phyloP scores from a whole-genome alignment of 92 coral and sea anemone species.

The Paramuricea clavata region DNA sequence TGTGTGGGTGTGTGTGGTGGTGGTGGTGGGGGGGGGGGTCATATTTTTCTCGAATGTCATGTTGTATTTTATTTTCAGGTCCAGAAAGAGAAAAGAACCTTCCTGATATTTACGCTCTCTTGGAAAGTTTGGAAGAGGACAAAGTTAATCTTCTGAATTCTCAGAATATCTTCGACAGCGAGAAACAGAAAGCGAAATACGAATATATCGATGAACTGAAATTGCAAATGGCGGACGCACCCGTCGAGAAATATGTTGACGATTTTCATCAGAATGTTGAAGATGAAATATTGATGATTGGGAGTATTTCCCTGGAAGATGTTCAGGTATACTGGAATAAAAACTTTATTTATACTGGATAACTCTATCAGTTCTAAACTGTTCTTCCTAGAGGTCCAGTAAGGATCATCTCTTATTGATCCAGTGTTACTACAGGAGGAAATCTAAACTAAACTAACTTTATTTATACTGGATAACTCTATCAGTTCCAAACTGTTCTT shows the following conservation, averaged over 20 bases:
- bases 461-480: too few relatives aligned
- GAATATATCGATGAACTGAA: slow-evolving; percentile 86
- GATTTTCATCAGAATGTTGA: slow-evolving; percentile 94
- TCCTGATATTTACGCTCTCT: slow-evolving; percentile 86
- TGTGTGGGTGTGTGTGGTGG: too few relatives aligned
- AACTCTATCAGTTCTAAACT: slow-evolving; percentile 8
- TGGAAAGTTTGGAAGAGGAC: slow-evolving; percentile 93
- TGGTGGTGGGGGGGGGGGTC: too few relatives aligned
- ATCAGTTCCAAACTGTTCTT: slow-evolving; percentile 12
- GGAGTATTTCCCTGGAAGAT: slow-evolving; percentile 94
- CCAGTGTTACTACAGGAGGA: slow-evolving; percentile 10
- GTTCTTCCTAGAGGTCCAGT: slow-evolving; percentile 15
- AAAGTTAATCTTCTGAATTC: slow-evolving; percentile 83
- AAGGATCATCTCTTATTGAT: neutral
- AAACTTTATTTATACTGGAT: too few relatives aligned
- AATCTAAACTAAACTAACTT: neutral
- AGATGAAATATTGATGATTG: slow-evolving; percentile 96
- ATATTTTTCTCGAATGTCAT: too few relatives aligned
- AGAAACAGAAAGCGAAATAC: slow-evolving; percentile 84
- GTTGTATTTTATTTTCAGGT: slow-evolving; percentile 48
- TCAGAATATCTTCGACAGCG: slow-evolving; percentile 77
- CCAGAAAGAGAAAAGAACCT: slow-evolving; percentile 83
- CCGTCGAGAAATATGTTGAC: slow-evolving; percentile 81
- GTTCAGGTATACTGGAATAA: slow-evolving; percentile 79
- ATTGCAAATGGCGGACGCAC: slow-evolving; percentile 87